Evolutionary conservation across 2,797 vertebrate species (phyloP).

Genomic region (Etheostoma nigrum): DNA sequence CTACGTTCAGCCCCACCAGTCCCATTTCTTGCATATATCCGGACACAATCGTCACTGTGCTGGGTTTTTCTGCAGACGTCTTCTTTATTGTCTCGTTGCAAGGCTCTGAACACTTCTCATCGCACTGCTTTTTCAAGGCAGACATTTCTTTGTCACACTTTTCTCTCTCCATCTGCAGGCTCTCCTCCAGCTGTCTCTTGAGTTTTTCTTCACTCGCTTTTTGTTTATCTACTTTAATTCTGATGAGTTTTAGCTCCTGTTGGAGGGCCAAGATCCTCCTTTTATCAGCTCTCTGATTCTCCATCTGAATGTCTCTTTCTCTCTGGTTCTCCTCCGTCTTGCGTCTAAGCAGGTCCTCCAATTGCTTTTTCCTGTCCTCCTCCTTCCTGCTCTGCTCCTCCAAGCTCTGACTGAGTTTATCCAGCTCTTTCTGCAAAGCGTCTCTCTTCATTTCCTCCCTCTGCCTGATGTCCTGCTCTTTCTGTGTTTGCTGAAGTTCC

Average conservation of each 20-base stretch:
- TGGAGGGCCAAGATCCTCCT: conserved; percentile 41
- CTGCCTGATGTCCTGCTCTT: conserved; percentile 56
- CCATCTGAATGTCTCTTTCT: conserved; percentile 53
- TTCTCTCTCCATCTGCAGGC: conserved; percentile 28
- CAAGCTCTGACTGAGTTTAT: conserved; percentile 47
- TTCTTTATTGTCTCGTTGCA: not conserved
- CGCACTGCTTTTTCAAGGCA: conserved; percentile 22
- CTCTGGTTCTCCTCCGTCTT: conserved; percentile 64
- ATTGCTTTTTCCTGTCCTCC: conserved; percentile 56
- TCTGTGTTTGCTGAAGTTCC: conserved; percentile 55
- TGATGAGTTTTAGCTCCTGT: conserved; percentile 52
- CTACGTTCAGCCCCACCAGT: conserved; percentile 66
- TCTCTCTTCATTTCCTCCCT: conserved; percentile 59
- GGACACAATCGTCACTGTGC: conserved; percentile 13
- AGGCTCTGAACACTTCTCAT: conserved; percentile 20
- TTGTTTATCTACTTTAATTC: conserved; percentile 51
- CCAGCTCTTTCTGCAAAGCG: conserved; percentile 58
- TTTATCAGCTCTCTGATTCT: conserved; percentile 63
- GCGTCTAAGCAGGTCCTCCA: conserved; percentile 42
- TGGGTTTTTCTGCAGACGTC: conserved; percentile 15
- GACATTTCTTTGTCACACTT: conserved; percentile 10
- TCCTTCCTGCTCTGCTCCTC: conserved; percentile 56
- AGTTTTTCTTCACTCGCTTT: conserved; percentile 35
- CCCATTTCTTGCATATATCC: conserved; percentile 75
- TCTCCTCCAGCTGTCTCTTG: conserved; percentile 48